Conservation (phyloP, 2,797 vertebrate species). For the Chrysocyon brachyurus region DNA sequence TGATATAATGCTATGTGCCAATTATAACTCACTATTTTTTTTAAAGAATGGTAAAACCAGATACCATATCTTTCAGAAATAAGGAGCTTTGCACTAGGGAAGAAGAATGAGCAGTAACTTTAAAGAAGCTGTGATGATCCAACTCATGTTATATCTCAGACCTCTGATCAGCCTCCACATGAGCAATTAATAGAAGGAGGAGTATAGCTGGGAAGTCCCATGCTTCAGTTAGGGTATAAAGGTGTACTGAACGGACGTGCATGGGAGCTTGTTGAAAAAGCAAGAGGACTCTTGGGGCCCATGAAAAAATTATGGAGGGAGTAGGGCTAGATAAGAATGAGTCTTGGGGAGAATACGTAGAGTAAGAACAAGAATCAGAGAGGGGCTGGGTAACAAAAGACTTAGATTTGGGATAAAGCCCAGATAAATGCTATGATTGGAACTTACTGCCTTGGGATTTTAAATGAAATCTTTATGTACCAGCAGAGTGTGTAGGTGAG, state of each 20-base stretch:
- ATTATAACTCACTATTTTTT: neutral
- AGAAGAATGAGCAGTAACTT: neutral
- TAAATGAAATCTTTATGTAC: neutral
- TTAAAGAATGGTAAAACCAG: neutral
- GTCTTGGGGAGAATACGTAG: neutral
- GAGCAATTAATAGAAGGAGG: neutral
- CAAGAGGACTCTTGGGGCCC: neutral
- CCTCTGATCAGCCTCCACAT: neutral
- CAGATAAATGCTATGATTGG: neutral
- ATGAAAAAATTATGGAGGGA: neutral
- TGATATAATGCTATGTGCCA: neutral
- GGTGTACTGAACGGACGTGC: too few relatives aligned
- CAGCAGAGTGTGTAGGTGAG: neutral
- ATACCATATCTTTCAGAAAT: neutral
- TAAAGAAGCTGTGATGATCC: neutral
- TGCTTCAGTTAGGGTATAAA: neutral
- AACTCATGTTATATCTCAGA: neutral
- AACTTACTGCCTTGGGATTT: neutral
- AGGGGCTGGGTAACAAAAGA: neutral
- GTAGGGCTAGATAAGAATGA: neutral
- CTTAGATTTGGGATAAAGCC: neutral
- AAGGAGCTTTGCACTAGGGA: neutral
- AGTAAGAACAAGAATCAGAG: neutral
- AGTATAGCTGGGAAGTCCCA: neutral
- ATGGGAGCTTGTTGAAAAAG: too few relatives aligned